Percentiles rank a stretch among this genome's conserved stretches.
Conservation (phyloP, 2,113 vertebrate species). For the Ophiodon elongatus region DNA sequence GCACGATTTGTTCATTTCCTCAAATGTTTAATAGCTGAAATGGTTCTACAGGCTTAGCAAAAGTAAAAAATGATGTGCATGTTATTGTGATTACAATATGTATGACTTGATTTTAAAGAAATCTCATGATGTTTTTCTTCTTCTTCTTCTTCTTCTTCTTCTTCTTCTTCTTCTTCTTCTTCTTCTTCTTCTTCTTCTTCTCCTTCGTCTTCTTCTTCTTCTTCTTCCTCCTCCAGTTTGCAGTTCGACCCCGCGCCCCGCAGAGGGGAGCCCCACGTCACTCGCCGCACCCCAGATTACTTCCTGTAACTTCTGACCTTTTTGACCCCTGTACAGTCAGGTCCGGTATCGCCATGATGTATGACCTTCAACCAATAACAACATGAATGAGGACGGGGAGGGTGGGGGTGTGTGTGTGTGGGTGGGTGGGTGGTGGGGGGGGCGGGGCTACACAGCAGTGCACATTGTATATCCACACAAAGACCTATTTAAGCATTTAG, state of each 20-base stretch:
- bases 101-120: background rate
- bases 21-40: background rate
- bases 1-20: too few species aligned
- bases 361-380: conserved; percentile 84
- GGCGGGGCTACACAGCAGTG: conserved; percentile 46
- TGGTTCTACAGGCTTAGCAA: too few species aligned
- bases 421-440: conserved; percentile 84
- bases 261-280: conserved; percentile 98
- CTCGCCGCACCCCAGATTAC: conserved; percentile 98
- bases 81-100: background rate
- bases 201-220: too few species aligned
- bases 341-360: conserved; percentile 91
- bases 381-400: conserved; percentile 67
- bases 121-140: background rate
- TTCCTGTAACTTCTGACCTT: conserved; percentile 92
- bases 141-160: background rate
- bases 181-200: background rate
- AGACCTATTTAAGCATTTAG: conserved; percentile 89
- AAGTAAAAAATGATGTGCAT: too few species aligned
- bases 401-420: too few species aligned
- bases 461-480: conserved; percentile 85
- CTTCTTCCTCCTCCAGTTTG: conserved; percentile 85
- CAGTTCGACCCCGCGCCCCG: conserved; percentile 98
- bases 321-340: conserved; percentile 73
- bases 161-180: background rate